phyloP scores from a whole-genome alignment of 2,797 vertebrate genomes.

The Rhinichthys osculus region DNA sequence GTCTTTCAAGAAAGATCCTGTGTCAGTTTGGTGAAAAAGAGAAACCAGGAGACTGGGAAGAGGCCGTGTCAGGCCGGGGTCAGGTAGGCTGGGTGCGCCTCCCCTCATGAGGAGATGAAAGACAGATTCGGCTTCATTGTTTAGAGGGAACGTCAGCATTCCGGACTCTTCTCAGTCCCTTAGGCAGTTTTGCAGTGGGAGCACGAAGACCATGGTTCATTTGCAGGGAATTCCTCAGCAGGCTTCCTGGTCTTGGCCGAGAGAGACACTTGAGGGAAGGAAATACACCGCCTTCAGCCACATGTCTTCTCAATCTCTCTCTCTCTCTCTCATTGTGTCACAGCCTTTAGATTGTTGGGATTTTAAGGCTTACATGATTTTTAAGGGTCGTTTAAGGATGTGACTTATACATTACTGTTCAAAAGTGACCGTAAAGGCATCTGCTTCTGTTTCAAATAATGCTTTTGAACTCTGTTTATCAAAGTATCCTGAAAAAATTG shows the following conservation, averaged over 20 bases:
- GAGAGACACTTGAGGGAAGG: constrained; percentile 60
- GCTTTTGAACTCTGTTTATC: neutral
- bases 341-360: neutral
- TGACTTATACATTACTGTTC: neutral
- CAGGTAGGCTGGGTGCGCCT: constrained; percentile 56
- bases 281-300: constrained; percentile 56
- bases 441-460: neutral
- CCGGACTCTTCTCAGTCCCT: constrained; percentile 58
- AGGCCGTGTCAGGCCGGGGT: constrained; percentile 58
- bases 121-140: constrained; percentile 63
- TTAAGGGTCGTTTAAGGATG: neutral
- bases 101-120: constrained; percentile 57
- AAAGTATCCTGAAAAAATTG: neutral
- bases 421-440: neutral
- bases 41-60: constrained; percentile 58
- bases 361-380: constrained; percentile 12
- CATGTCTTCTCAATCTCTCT: constrained; percentile 23
- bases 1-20: constrained; percentile 8
- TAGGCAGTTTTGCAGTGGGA: constrained; percentile 49
- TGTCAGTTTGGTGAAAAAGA: constrained; percentile 22
- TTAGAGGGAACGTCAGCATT: constrained; percentile 66
- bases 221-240: constrained; percentile 76
- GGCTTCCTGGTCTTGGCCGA: constrained; percentile 58
- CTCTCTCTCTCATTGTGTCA: neutral
- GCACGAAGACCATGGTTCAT: constrained; percentile 60